phyloP scores from a whole-genome alignment of 2,797 vertebrate species.

The Cichlasoma orientale region DNA sequence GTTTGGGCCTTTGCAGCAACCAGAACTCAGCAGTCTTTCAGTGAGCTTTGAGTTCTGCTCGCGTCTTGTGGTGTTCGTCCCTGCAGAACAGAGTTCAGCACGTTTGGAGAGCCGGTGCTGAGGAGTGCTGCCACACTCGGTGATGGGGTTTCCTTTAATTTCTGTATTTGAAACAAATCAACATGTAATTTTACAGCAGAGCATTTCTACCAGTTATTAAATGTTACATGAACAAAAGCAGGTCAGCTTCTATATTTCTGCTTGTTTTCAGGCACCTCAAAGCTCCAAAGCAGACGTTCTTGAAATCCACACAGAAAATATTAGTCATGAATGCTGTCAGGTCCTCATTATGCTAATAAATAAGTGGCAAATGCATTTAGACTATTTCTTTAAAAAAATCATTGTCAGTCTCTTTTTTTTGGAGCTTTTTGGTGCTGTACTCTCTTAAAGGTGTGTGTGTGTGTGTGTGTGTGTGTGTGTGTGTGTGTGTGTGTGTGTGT shows the following conservation, averaged over 20 bases:
- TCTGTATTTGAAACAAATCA: neutral
- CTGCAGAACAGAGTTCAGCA: neutral
- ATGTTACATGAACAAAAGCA: neutral
- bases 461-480: neutral
- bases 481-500: too few relatives aligned
- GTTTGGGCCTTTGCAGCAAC: neutral
- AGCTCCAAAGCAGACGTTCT: neutral
- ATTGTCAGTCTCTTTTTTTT: neutral
- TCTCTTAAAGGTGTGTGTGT: neutral
- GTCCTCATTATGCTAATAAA: neutral
- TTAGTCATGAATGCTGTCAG: neutral
- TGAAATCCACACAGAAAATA: neutral
- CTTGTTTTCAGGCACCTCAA: neutral
- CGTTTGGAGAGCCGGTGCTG: neutral
- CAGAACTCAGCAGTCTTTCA: neutral
- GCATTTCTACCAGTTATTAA: neutral
- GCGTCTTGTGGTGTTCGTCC: neutral
- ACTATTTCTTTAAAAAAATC: neutral
- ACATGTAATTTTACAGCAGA: neutral
- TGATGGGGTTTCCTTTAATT: neutral
- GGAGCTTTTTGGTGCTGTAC: neutral
- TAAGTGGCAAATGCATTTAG: neutral
- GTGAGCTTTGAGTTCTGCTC: neutral
- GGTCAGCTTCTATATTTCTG: neutral
- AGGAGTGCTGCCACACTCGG: too few relatives aligned